Base-by-base conservation (phyloP, 2,113 vertebrate genomes). In the Motacilla alba region DNA sequence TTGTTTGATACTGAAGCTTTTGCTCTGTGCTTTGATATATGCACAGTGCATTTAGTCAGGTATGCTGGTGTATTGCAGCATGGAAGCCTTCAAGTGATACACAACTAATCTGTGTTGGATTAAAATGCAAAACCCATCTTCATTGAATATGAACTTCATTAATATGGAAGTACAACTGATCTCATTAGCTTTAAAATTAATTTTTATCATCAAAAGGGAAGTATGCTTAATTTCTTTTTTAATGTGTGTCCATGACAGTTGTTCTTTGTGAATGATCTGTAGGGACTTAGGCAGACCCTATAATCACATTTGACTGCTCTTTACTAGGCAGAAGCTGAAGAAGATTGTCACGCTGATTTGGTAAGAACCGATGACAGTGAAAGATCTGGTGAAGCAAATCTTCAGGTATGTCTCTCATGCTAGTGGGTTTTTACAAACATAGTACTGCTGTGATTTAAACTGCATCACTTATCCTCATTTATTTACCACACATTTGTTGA, bases 321-420 rank as follows among this genome's bases (percentile, higher is more conserved):
- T 39, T 94, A 87, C 87, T 92, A 99, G 99, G 99, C 98, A 98
- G 98, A 99, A 97, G 98, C 98, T 94, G 98, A 99, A 97, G 97
- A 98, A 97, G 98, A 98, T 97, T 98, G 98, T 98, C 98, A 98
- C 94, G 82, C 98, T 83, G 98, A 97, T 94, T 94, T 97, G 83
- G 92, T 98, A 82, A 98, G 98, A 97, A 95, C 98, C 5, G 98
- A 98, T 70, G 98, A 98, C 94, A 98, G 98, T 96, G 98, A 99
- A 97, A 97, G 97, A 94, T 96, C 98, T 20, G 97, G 98, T 80
- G 99, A 99, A 93, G 97, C 98, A 89, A 98, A 99, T 94, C 98
- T 99, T 97, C 98, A 99, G 98, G 99, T 99, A 95, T 20, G 87
- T 96, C 50, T 83, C 17, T 59, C 30, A 18, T 58, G 41, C 17